Percentiles rank a stretch among this genome's conserved stretches.
These are phyloP conservation scores for Lasioglossum albipes DNA, from an alignment of 1,140 invertebrate species.

Conservation along the genomic window DNA sequence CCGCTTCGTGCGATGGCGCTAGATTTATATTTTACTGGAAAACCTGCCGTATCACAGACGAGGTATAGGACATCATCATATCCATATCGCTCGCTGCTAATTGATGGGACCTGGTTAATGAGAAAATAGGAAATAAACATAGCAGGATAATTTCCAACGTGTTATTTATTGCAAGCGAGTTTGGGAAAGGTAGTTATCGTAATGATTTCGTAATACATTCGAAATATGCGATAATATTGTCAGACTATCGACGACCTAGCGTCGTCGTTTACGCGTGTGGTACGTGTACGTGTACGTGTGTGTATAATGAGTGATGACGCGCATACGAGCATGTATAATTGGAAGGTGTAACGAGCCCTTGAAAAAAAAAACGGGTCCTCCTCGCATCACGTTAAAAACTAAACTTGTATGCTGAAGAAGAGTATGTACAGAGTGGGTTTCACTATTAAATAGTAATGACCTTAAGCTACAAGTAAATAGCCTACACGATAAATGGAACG, in stretches of 20 bases:
- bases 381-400: slow-evolving; percentile 57
- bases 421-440: slow-evolving; percentile 59
- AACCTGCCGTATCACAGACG: too few relatives aligned
- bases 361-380: slow-evolving; percentile 8
- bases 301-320: not conserved
- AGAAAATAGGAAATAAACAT: slow-evolving; percentile 5
- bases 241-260: slow-evolving; percentile 62
- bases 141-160: slow-evolving; percentile 64
- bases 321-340: slow-evolving; percentile 21
- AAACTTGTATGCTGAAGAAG: slow-evolving; percentile 56
- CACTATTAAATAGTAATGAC: slow-evolving; percentile 65
- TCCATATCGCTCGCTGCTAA: not conserved
- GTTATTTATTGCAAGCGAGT: slow-evolving; percentile 75
- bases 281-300: slow-evolving; percentile 17
- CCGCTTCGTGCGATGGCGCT: too few relatives aligned
- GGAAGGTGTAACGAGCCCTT: slow-evolving; percentile 13
- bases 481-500: slow-evolving; percentile 69
- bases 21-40: too few relatives aligned
- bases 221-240: slow-evolving; percentile 67
- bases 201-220: slow-evolving; percentile 71
- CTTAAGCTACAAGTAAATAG: slow-evolving; percentile 55
- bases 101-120: not conserved
- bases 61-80: too few relatives aligned
- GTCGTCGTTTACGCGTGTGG: slow-evolving; percentile 57
- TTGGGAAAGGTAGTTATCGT: slow-evolving; percentile 72